phyloP scores from a whole-genome alignment of 2,113 vertebrate species.

The Rynchops niger region DNA sequence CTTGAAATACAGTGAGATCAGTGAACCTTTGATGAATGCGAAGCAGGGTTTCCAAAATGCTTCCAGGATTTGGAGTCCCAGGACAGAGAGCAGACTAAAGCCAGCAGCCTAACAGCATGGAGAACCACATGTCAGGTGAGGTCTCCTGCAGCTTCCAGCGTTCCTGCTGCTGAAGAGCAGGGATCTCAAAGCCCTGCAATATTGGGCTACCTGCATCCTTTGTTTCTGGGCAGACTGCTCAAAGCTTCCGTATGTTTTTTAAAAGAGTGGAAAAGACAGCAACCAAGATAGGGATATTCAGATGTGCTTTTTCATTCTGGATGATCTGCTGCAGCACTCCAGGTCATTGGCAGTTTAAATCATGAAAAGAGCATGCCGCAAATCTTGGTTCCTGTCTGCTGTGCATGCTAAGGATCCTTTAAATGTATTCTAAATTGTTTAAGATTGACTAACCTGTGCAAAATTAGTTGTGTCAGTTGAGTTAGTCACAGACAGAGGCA shows the following conservation, averaged over 20 bases:
- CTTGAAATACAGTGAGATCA: neutral
- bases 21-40: neutral
- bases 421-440: neutral
- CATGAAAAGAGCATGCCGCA: neutral
- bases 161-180: neutral
- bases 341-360: neutral
- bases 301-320: neutral
- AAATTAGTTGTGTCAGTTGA: neutral
- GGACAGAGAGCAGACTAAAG: neutral
- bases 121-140: neutral
- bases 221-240: neutral
- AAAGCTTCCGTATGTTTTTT: neutral
- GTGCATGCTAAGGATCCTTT: neutral
- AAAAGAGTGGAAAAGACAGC: neutral
- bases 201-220: neutral
- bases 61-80: neutral
- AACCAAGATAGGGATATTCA: neutral
- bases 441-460: neutral
- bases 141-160: neutral
- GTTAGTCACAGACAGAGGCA: neutral
- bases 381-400: neutral
- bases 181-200: neutral
- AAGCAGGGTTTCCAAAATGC: neutral
- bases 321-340: neutral
- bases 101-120: neutral